These are phyloP conservation scores for Chironomus riparius DNA, from an alignment of 2,888 invertebrate genomes.

Conservation along the genomic window DNA sequence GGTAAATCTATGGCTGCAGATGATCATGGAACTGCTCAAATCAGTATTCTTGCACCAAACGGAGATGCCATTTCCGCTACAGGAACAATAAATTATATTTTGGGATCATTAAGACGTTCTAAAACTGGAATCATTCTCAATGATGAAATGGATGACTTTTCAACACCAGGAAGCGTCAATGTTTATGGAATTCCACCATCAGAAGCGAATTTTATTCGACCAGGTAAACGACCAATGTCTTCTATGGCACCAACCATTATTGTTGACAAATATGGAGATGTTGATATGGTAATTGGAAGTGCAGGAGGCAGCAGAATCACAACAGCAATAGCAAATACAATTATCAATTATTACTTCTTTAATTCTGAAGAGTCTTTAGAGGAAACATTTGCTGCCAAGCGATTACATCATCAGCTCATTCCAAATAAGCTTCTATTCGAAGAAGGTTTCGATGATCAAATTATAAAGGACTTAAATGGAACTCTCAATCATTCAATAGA, in stretches of 20 bases:
- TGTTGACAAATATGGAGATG: conserved; percentile 49
- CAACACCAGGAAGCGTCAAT: conserved; percentile 54
- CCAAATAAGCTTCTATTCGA: conserved; percentile 67
- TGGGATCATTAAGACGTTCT: conserved; percentile 48
- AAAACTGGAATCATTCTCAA: conserved; percentile 69
- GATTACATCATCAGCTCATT: conserved; percentile 81
- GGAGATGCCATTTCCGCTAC: conserved; percentile 81
- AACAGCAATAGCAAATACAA: conserved; percentile 51
- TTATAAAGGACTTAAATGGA: conserved; percentile 37
- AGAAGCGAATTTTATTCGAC: conserved; percentile 65
- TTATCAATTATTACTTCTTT: conserved; percentile 57
- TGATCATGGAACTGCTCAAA: conserved; percentile 76
- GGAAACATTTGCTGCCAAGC: conserved; percentile 56
- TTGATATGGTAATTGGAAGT: conserved; percentile 58
- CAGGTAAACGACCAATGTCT: conserved; percentile 69
- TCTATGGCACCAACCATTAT: conserved; percentile 77
- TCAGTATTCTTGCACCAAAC: conserved; percentile 63
- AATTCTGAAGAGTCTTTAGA: conserved; percentile 48
- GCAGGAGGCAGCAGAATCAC: conserved; percentile 80
- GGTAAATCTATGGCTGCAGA: conserved; percentile 49
- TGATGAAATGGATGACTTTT: conserved; percentile 86
- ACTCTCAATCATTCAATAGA: conserved; percentile 47
- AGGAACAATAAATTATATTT: conserved; percentile 59
- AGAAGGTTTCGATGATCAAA: conserved; percentile 46
- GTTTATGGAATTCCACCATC: conserved; percentile 63